A percentile compares a stretch with the other conserved stretches of the same genome.
phyloP scores from a whole-genome alignment of 2,113 vertebrate species.

The Bubo blakistoni region DNA sequence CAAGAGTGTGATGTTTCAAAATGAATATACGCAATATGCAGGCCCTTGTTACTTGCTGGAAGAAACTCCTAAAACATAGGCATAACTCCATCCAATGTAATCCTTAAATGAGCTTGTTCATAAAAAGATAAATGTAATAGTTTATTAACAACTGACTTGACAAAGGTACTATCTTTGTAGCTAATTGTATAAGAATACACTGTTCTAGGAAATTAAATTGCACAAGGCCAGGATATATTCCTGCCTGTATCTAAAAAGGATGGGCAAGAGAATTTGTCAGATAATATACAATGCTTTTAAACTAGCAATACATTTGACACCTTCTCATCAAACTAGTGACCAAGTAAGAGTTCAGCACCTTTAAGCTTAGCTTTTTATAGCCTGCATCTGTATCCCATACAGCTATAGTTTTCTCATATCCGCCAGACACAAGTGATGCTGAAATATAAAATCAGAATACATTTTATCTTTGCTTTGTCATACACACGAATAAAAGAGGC shows the following conservation, averaged over 20 bases:
- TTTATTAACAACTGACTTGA: neutral
- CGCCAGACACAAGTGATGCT: slow-evolving; percentile 76
- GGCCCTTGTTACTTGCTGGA: neutral
- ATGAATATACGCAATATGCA: neutral
- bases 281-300: neutral
- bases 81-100: neutral
- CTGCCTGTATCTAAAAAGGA: neutral
- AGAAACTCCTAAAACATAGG: neutral
- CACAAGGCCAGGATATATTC: neutral
- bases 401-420: slow-evolving; percentile 72
- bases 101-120: neutral
- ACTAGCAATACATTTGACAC: neutral
- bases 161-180: neutral
- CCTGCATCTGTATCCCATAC: slow-evolving; percentile 73
- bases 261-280: neutral
- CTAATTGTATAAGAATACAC: neutral
- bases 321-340: neutral
- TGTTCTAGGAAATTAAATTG: neutral
- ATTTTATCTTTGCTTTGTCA: neutral
- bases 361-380: slow-evolving; percentile 70
- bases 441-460: slow-evolving; percentile 17
- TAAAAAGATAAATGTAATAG: neutral
- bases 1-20: neutral
- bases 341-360: slow-evolving; percentile 62
- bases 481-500: neutral